A percentile compares a stretch with the other conserved stretches of the same genome.
These are phyloP conservation scores for Hyppa rectilinea DNA, from an alignment of 2,888 invertebrate genomes.

Conservation along the genomic window DNA sequence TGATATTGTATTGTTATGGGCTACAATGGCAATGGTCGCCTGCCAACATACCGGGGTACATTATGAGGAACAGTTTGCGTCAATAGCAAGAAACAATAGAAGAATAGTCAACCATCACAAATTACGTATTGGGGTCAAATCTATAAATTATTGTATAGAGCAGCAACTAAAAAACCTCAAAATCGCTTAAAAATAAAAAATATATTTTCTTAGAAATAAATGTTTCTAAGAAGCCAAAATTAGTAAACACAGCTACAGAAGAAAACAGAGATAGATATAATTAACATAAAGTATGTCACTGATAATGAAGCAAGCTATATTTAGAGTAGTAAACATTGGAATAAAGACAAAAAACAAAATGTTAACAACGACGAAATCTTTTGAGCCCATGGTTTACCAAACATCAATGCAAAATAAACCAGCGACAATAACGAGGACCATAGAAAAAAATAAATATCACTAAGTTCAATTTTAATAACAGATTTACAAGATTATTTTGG, in stretches of 20 bases:
- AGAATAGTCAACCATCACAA: conserved; percentile 28
- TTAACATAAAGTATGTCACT: conserved; percentile 33
- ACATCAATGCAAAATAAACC: conserved; percentile 2
- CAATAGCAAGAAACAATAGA: conserved; percentile 60
- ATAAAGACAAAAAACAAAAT: conserved; percentile 18
- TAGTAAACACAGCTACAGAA: background rate
- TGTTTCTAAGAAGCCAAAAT: conserved; percentile 2
- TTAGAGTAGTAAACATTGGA: conserved; percentile 38
- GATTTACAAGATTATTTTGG: conserved; percentile 7
- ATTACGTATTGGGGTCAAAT: conserved; percentile 19
- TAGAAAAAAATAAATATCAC: conserved; percentile 13
- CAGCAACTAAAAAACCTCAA: conserved; percentile 1
- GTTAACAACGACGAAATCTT: conserved; percentile 13
- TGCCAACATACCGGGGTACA: conserved; percentile 64
- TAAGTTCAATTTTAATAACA: background rate
- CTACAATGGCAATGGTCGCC: conserved; percentile 53
- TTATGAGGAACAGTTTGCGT: conserved; percentile 58
- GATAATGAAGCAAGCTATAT: conserved; percentile 23
- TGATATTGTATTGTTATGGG: conserved; percentile 65
- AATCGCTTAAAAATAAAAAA: too few relatives aligned
- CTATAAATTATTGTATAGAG: background rate
- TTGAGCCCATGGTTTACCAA: conserved; percentile 13
- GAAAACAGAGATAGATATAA: conserved; percentile 16
- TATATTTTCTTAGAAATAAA: conserved; percentile 15
- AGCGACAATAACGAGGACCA: background rate